These are phyloP conservation scores for Poecilia picta DNA, from an alignment of 2,797 vertebrate species.

Conservation along the genomic window DNA sequence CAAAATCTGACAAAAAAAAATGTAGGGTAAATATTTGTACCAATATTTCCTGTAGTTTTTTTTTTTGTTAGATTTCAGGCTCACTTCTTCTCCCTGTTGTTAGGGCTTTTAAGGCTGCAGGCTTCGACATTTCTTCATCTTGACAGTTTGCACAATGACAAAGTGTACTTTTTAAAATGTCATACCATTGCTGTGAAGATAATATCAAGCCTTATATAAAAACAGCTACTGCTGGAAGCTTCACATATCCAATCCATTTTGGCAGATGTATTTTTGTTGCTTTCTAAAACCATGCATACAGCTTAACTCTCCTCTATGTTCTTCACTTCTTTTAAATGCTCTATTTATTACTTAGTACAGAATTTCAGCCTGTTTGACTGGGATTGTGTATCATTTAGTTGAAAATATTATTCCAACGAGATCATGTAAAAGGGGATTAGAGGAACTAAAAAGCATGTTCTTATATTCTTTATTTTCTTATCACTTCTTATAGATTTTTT, in stretches of 20 bases:
- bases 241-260: neutral
- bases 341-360: neutral
- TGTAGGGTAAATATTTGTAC: neutral
- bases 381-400: neutral
- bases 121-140: neutral
- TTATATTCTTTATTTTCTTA: neutral
- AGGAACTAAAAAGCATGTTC: neutral
- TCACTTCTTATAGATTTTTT: neutral
- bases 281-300: neutral
- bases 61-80: neutral
- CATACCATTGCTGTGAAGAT: slow-evolving; percentile 5
- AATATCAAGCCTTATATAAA: slow-evolving; percentile 3
- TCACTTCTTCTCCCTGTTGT: neutral
- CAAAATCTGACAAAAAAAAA: neutral
- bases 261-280: neutral
- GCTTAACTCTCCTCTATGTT: neutral
- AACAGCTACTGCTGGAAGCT: neutral
- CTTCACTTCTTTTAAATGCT: neutral
- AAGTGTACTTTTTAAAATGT: slow-evolving; percentile 13
- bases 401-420: neutral
- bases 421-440: neutral
- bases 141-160: neutral
- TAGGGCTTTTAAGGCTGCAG: neutral
- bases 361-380: neutral
- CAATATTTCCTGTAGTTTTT: neutral